These are phyloP conservation scores for Darevskia nairensis DNA, from an alignment of 2,797 vertebrate genomes.

Conservation along the genomic window DNA sequence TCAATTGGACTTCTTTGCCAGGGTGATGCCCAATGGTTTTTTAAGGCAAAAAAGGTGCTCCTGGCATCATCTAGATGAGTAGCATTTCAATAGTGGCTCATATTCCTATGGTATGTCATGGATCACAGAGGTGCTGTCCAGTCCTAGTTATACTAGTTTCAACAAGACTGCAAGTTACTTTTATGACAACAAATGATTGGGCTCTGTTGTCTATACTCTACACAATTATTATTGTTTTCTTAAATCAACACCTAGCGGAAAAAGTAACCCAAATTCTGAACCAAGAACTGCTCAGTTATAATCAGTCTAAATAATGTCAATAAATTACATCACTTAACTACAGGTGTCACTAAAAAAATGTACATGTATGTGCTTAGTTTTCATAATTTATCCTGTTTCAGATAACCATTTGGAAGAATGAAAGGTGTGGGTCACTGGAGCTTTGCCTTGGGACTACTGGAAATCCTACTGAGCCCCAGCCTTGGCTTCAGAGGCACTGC, in stretches of 20 bases:
- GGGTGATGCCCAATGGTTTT: background rate
- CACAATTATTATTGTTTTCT: too few relatives aligned
- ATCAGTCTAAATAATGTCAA: constrained; percentile 1
- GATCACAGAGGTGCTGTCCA: background rate
- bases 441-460: too few relatives aligned
- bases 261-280: background rate
- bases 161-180: background rate
- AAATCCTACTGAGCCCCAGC: background rate
- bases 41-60: background rate
- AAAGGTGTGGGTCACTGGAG: background rate
- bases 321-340: background rate
- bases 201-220: background rate
- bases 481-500: background rate
- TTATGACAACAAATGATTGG: background rate
- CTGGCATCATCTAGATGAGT: background rate
- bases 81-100: too few relatives aligned
- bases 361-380: background rate
- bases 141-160: background rate
- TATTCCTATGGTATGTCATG: background rate
- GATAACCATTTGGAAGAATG: background rate
- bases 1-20: background rate
- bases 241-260: background rate
- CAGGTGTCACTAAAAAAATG: too few relatives aligned
- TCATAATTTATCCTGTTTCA: background rate
- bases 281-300: background rate